Percentiles rank a stretch among this genome's conserved stretches.
These are phyloP conservation scores for Mormyrops attenuatus DNA, from an alignment of 2,797 vertebrate genomes.

Conservation along the genomic window DNA sequence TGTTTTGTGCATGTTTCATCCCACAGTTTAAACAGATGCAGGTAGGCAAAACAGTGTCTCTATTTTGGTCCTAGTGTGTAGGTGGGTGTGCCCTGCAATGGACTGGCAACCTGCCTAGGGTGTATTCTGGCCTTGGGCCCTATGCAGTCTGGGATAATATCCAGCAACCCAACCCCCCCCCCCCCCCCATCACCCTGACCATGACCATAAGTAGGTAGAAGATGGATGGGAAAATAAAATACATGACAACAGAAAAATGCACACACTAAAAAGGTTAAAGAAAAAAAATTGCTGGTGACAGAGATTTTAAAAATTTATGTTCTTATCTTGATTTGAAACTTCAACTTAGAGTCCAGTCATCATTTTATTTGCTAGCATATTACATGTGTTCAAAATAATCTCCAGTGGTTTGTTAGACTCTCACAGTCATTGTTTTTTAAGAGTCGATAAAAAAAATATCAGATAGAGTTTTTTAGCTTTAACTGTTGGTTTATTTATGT, in stretches of 20 bases:
- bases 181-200: background rate
- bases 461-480: background rate
- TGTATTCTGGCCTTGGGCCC: background rate
- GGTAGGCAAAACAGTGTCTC: background rate
- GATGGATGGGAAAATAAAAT: constrained; percentile 1
- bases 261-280: background rate
- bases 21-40: background rate
- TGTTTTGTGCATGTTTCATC: background rate
- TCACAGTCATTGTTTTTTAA: background rate
- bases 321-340: background rate
- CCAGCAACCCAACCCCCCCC: background rate
- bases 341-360: background rate
- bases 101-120: background rate
- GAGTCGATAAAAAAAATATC: background rate
- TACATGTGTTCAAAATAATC: background rate
- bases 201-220: background rate
- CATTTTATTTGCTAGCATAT: background rate
- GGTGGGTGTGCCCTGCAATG: background rate
- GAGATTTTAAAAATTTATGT: background rate
- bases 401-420: background rate
- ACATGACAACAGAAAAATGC: background rate
- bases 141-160: background rate
- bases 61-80: background rate
- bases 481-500: background rate
- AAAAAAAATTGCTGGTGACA: background rate